Evolutionary conservation across 1,140 invertebrate species (phyloP), one percentile per base, ranked within the genome.

Genomic region (Brachystomella parvula): DNA sequence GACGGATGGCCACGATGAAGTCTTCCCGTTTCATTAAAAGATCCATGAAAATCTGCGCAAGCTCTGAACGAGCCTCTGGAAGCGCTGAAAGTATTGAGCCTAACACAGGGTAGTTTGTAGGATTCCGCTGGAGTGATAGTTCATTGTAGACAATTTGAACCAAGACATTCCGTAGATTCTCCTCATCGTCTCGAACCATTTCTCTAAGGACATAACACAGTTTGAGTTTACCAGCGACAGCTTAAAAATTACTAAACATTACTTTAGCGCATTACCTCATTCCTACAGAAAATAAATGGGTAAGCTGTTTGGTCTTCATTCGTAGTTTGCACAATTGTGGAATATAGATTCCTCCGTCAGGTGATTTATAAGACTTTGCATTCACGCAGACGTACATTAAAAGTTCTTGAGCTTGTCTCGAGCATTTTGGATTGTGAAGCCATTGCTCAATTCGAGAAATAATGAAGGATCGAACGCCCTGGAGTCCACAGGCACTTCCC

Each of bases 111-210:
- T 97, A 92, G 78, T 96, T 97, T 79, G 96, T 96, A 0, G 90
- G 90, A 82, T 95, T 96, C 57, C 94, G 83, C 74, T 89, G 88
- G 26, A 77, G 78, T 0, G 92, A 94, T 33, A 98, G 80, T 80
- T 98, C 94, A 79, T 97, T 97, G 78, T 94, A 94, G 68, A 97
- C 88, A 0, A 93, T 94, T 73, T 93, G 87, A 70, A 92, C 94
- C 66, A 98, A 78, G 39, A 96, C 85, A n/a, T 88, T 88, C 31
- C 84, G 82, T 9, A 96, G 78, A 75, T 96, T 94, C 24, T 90
- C 88, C 3, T 87, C 84, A 76, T 90, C 87, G 17, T 85, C 84
- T 32, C 81, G 78, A 59, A 91, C 82, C 78, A 92, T 82, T 77
- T 92, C 89, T 73, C 86, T 87, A 75, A n/a, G 75, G 76, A 71